Conservation (phyloP, 2,797 vertebrate species). For the Naso thynnoides region DNA sequence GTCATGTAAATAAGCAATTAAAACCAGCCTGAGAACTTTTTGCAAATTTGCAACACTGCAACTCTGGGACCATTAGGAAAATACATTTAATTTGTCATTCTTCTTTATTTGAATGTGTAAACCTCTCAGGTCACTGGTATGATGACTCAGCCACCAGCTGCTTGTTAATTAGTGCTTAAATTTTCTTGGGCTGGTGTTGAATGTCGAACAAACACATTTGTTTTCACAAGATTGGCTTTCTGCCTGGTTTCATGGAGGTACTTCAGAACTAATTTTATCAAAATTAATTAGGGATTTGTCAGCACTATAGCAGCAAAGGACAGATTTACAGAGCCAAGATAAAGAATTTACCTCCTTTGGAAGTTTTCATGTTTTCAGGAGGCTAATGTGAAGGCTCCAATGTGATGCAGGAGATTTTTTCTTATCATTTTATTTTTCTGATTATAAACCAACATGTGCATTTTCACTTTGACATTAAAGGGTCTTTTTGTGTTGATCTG, state of each 20-base stretch:
- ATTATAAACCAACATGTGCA: no score
- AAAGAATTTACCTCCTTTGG: not conserved
- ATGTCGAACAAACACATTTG: not conserved
- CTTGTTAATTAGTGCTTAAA: conserved; percentile 21
- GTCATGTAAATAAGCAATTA: conserved; percentile 15
- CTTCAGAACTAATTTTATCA: not conserved
- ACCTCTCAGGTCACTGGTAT: not conserved
- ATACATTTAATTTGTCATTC: conserved; percentile 6
- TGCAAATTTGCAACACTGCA: conserved; percentile 8
- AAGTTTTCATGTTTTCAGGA: not conserved
- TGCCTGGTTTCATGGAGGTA: not conserved
- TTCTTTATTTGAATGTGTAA: conserved; percentile 32
- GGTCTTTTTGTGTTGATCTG: not conserved
- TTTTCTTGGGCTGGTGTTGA: not conserved
- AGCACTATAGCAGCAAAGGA: not conserved
- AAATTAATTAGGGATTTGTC: not conserved
- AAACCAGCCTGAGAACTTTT: conserved; percentile 11
- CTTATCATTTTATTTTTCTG: no score
- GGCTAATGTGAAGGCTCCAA: no score
- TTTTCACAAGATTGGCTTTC: not conserved
- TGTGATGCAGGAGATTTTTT: not conserved
- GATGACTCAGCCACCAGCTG: conserved; percentile 40
- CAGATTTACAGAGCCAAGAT: not conserved
- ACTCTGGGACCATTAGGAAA: conserved; percentile 13
- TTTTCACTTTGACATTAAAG: not conserved